phyloP scores from a whole-genome alignment of 2,888 invertebrate genomes.

The Bhutanitis thaidina region DNA sequence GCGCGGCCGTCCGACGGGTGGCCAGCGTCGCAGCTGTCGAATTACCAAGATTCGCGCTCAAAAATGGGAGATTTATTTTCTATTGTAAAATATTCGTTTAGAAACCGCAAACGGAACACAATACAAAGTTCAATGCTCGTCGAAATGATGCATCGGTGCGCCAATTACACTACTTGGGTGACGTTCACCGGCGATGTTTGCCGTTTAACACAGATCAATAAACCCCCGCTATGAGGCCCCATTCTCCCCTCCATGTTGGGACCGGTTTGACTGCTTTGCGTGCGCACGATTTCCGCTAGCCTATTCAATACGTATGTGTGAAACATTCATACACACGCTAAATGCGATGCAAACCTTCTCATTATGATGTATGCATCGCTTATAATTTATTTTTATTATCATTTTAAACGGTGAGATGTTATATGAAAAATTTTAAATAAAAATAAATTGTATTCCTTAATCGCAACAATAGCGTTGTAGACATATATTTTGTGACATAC shows the following conservation, averaged over 20 bases:
- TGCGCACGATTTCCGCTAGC: conserved; percentile 1
- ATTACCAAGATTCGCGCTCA: neutral
- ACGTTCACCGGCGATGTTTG: neutral
- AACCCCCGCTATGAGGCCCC: conserved; percentile 4
- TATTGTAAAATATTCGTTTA: neutral
- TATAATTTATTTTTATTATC: too few species aligned
- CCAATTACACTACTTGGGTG: neutral
- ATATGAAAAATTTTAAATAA: too few species aligned
- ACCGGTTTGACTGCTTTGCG: conserved; percentile 12
- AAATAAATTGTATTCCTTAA: too few species aligned
- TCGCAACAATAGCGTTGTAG: too few species aligned
- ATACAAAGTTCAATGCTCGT: neutral
- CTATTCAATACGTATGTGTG: neutral
- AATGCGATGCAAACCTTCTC: too few species aligned
- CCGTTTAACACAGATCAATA: conserved; percentile 1
- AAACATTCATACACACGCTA: neutral
- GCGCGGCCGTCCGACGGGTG: conserved; percentile 46
- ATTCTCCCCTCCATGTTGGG: conserved; percentile 3
- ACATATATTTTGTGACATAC: too few species aligned
- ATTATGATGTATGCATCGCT: too few species aligned
- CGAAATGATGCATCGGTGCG: neutral
- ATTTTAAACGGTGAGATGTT: too few species aligned
- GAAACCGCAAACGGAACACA: neutral
- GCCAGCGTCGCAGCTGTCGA: conserved; percentile 29
- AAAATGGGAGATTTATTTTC: neutral